Conservation (phyloP, 2,888 invertebrate species). For the Synergus japonicus region DNA sequence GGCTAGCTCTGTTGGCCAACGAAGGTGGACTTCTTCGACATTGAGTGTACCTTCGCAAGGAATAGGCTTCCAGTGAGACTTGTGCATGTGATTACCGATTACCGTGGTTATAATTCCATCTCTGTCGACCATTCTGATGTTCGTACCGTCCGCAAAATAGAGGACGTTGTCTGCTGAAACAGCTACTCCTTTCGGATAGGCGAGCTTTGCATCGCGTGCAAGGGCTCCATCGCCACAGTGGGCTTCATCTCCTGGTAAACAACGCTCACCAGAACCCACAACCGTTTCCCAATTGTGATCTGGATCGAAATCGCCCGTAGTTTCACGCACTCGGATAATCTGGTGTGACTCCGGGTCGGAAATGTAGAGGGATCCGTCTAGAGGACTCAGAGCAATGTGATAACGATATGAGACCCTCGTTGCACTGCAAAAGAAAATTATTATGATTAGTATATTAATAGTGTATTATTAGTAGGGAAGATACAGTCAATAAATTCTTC, state of each 20-base stretch:
- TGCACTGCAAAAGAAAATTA: conserved; percentile 81
- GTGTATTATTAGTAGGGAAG: conserved; percentile 11
- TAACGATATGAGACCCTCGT: conserved; percentile 97
- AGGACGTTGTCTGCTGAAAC: conserved; percentile 94
- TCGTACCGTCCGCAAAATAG: conserved; percentile 97
- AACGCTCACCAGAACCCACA: conserved; percentile 96
- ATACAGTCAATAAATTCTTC: conserved; percentile 5
- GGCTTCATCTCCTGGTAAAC: conserved; percentile 94
- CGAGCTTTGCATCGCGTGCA: conserved; percentile 94
- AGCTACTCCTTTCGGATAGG: conserved; percentile 97
- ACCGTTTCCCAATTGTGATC: conserved; percentile 97
- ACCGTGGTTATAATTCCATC: conserved; percentile 95
- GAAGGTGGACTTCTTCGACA: conserved; percentile 94
- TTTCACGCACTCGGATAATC: conserved; percentile 91
- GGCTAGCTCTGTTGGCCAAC: conserved; percentile 97
- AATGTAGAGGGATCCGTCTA: conserved; percentile 95
- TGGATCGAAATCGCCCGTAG: conserved; percentile 89
- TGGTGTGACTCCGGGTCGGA: conserved; percentile 98
- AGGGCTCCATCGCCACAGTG: conserved; percentile 97
- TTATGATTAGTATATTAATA: neutral
- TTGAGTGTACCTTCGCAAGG: conserved; percentile 94
- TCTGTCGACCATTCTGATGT: conserved; percentile 94
- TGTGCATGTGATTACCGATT: conserved; percentile 95
- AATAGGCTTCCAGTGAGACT: conserved; percentile 95
- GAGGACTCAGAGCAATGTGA: conserved; percentile 96